Evolutionary conservation across 1,140 invertebrate species (phyloP), one percentile per base, ranked within the genome.

Genomic region (Pantala flavescens): DNA sequence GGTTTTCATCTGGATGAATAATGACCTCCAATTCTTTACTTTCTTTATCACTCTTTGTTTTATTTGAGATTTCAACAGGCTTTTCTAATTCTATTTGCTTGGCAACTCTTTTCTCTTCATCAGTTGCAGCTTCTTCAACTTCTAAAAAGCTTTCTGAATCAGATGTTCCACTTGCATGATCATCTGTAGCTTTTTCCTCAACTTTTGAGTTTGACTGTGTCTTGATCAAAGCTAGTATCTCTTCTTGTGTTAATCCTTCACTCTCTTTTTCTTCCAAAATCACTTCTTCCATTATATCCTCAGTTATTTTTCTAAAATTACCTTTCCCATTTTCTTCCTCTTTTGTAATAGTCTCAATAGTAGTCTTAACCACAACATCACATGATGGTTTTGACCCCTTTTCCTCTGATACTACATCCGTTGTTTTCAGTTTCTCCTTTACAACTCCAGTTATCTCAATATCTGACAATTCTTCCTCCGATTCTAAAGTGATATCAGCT

Each of bases 231-330:
- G 79, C 55, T 0, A 84, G 73, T 21, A 86, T 91, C 80, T 91
- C 87, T 77, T 88, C 87, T 75, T 89, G 86, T 21, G 90, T 89
- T 76, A 93, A 86, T 49, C 88, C 90, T 79, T 87, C 90, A 77
- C 92, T 88, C 79, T 92, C 91, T 89, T 85, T 85, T 92, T 90
- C 70, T 43, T 76, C 70, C n/a, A 74, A 24, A 24, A 73, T 75
- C 28, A 73, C 73, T 70, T 21, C 75, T 70, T 78, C 76, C 0
- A 16, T 19, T 7, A 75, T 55, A 43, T 71, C 71, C 19, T 78
- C 77, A 36, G 28, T 36, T 5, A 36, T 36, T 36, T 36, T 36
- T 36, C 28, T 36, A 36, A 2, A 36, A 5, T 36, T 36, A 36
- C 28, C 28, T 9, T 36, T 36, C 28, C 28, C 9, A 9, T 36